Evolutionary conservation across 2,113 vertebrate genomes (phyloP).

Genomic region (Erythrocercus mccallii): DNA sequence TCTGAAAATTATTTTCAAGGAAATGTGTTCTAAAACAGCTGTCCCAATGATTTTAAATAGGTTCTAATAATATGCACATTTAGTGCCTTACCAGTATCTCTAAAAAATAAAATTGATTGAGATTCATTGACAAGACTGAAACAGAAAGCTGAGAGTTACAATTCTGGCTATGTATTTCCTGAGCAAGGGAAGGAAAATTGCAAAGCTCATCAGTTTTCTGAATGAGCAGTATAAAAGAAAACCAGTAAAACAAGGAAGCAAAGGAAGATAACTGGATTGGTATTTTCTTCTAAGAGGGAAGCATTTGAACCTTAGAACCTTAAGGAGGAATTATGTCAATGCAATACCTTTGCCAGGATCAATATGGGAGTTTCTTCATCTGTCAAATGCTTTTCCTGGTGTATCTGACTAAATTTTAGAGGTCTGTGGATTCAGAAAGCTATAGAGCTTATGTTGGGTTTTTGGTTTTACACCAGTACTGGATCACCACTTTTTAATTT

Average conservation of each 20-base stretch:
- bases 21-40: background rate
- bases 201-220: background rate
- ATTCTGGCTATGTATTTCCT: background rate
- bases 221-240: background rate
- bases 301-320: background rate
- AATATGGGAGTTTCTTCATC: background rate
- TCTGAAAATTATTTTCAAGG: slow-evolving; percentile 23
- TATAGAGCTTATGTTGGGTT: background rate
- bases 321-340: background rate
- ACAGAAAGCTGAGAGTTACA: background rate
- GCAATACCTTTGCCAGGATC: background rate
- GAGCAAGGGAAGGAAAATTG: background rate
- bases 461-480: background rate
- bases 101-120: slow-evolving; percentile 17
- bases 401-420: background rate
- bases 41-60: background rate
- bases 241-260: background rate
- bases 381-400: background rate
- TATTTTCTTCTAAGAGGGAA: background rate
- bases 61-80: background rate
- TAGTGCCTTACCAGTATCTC: background rate
- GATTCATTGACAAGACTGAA: background rate
- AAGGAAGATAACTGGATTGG: background rate
- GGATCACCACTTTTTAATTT: background rate
- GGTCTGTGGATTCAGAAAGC: background rate